Conservation (phyloP, 1,140 invertebrate species). For the Diorhabda carinulata region DNA sequence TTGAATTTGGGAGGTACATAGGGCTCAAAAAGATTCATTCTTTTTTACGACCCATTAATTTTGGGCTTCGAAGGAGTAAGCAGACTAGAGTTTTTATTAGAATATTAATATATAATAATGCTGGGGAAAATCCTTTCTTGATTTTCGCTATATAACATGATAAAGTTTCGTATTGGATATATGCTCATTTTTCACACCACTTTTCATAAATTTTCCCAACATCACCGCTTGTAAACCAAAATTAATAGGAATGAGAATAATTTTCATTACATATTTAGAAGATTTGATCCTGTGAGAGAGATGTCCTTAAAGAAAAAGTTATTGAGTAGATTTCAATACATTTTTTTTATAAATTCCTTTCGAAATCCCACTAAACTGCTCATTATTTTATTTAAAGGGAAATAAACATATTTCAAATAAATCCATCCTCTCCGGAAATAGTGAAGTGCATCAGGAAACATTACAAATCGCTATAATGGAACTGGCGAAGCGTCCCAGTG, state of each 20-base stretch:
- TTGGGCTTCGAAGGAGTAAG: not conserved
- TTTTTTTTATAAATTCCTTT: too few species aligned
- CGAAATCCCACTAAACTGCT: too few species aligned
- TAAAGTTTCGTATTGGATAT: not conserved
- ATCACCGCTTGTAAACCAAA: too few species aligned
- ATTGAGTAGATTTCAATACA: too few species aligned
- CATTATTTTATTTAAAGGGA: too few species aligned
- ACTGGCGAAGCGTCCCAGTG: constrained; percentile 25
- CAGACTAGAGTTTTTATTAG: not conserved
- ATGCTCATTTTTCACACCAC: not conserved
- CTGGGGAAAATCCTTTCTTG: not conserved
- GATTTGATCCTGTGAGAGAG: too few species aligned
- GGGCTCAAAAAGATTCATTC: not conserved
- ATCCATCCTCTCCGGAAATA: constrained; percentile 16
- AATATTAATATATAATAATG: not conserved
- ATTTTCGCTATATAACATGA: not conserved
- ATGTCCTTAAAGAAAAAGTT: too few species aligned
- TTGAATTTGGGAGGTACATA: not conserved
- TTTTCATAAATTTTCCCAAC: not conserved
- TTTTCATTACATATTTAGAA: too few species aligned
- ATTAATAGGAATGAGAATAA: too few species aligned
- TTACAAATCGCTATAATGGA: constrained; percentile 31
- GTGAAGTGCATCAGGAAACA: constrained; percentile 29
- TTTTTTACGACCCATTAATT: constrained; percentile 3
- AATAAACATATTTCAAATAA: too few species aligned